Conservation (phyloP, 2,888 invertebrate species). For the Machimus atricapillus region DNA sequence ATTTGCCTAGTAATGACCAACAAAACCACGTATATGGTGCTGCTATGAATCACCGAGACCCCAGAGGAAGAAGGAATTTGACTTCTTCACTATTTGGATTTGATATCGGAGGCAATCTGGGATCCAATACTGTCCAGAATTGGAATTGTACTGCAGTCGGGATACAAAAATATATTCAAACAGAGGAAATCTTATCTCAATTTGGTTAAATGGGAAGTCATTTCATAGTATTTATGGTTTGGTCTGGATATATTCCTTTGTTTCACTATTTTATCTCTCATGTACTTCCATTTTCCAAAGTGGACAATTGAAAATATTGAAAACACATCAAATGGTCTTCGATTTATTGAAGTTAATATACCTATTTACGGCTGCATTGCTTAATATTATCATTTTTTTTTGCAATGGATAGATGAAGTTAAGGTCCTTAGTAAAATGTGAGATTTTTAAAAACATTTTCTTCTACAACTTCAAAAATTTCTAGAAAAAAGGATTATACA, state of each 20-base stretch:
- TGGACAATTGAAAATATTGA: neutral
- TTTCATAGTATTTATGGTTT: neutral
- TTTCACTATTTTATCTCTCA: neutral
- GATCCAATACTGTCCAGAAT: conserved; percentile 6
- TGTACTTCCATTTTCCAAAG: neutral
- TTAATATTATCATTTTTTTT: neutral
- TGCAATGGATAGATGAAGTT: neutral
- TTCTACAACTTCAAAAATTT: no score
- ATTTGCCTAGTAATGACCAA: conserved; percentile 16
- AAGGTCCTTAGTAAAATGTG: no score
- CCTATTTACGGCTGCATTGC: neutral
- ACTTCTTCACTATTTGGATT: neutral
- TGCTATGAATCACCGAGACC: neutral
- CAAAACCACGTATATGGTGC: neutral
- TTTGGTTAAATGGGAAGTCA: conserved; percentile 11
- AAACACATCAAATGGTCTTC: neutral
- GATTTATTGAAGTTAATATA: neutral
- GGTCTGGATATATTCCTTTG: conserved; percentile 1
- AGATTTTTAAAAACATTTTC: no score
- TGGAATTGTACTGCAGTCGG: neutral
- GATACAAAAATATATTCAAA: conserved; percentile 19
- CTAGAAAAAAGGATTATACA: no score
- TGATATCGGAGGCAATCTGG: neutral
- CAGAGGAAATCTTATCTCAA: conserved; percentile 13
- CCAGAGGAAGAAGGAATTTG: neutral